A percentile compares a stretch with the other conserved stretches of the same genome.
Conservation (phyloP, 1,140 invertebrate genomes). For the Hormaphis cornu region DNA sequence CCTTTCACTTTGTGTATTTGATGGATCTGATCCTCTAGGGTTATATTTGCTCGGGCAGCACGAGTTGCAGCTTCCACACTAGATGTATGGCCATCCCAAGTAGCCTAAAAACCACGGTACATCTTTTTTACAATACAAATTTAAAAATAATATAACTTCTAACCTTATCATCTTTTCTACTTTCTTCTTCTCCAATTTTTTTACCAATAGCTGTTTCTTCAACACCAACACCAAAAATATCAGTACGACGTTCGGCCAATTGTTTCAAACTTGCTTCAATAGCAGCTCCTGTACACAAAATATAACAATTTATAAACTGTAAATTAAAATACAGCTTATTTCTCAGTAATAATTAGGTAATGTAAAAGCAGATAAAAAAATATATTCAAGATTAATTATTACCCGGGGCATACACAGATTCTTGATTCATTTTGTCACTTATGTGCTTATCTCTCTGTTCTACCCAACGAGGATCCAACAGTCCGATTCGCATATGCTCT, state of each 20-base stretch:
- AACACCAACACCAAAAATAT: slow-evolving; percentile 98
- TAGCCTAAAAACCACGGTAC: slow-evolving; percentile 56
- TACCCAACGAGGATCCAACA: slow-evolving; percentile 95
- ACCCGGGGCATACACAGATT: slow-evolving; percentile 75
- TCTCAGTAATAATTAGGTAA: neutral
- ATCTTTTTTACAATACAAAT: neutral
- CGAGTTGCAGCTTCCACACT: slow-evolving; percentile 84
- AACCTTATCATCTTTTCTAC: slow-evolving; percentile 67
- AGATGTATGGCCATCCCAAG: slow-evolving; percentile 97
- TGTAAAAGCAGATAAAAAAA: neutral
- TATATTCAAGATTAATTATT: slow-evolving; percentile 34
- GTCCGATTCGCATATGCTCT: slow-evolving; percentile 94
- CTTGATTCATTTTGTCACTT: slow-evolving; percentile 71
- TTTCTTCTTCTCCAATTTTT: slow-evolving; percentile 95
- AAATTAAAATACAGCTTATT: neutral
- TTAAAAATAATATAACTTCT: no score
- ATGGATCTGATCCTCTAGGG: slow-evolving; percentile 92
- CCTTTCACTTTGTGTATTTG: slow-evolving; percentile 95
- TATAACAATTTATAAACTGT: slow-evolving; percentile 19
- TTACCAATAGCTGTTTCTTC: slow-evolving; percentile 99
- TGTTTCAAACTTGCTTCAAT: slow-evolving; percentile 93
- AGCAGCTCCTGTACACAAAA: slow-evolving; percentile 53
- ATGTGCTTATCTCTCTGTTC: slow-evolving; percentile 87
- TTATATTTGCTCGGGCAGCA: slow-evolving; percentile 88
- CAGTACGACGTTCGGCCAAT: slow-evolving; percentile 94